Evolutionary conservation across 2,113 vertebrate genomes (phyloP), one percentile per base, ranked within the genome.

Genomic region (Lepus americanus): DNA sequence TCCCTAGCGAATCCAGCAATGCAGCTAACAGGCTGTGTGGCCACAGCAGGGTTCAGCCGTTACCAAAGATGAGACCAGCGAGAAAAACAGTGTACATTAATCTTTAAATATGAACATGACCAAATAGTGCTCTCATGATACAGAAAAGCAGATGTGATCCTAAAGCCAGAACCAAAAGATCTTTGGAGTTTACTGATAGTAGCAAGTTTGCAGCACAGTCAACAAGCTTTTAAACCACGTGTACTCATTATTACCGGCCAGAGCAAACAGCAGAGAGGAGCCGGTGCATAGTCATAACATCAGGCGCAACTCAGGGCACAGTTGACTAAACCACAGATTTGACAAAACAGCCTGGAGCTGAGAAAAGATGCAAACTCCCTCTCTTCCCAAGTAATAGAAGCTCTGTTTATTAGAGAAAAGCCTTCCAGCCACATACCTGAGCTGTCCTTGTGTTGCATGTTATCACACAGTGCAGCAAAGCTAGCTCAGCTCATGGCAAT

Each of bases 151-250:
- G 86, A 49, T 4, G 33, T 22, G 80, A 97, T 96, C 89, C 73
- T 89, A 96, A 96, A 97, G 97, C 89, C 92, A 90, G 87, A 96
- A 89, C 25, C 84, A 22, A 95, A 95, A 94, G 69, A 90, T 98
- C 98, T 98, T 98, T 98, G 98, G 98, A 98, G 97, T 93, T 1
- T 94, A 97, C 96, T 83, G 90, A 97, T 94, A 96, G 95, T 94
- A 74, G 97, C 96, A 3, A 44, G 9, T 94, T 74, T 81, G 25
- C 17, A 96, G 93, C 95, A 90, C 49, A 98, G 96, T 96, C 93
- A 93, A 97, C 97, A 98, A 97, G 97, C 95, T 94, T 83, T 97
- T 64, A 92, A 33, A 76, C 73, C 72, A 88, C 90, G 85, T 27
- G 89, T 94, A 78, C 78, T 36, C 69, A n/a, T 96, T 84, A 86